Base-by-base conservation (phyloP, 2,888 invertebrate genomes). In the Drosophila merina region DNA sequence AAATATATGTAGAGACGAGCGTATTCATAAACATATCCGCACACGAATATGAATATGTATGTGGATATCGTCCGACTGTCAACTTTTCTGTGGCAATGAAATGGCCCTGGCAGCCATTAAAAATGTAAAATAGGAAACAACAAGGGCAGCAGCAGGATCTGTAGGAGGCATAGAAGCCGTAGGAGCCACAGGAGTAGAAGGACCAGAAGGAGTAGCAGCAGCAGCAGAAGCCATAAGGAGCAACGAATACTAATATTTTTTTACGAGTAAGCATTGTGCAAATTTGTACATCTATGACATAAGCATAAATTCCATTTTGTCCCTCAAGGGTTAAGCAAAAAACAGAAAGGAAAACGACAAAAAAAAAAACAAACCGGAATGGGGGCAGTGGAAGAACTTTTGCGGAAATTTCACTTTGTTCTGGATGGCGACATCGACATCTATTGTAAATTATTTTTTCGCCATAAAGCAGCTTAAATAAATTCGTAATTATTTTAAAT, bases 401-500 rank as follows among this genome's bases (percentile, higher is more conserved):
- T 40, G 52, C 40, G 40, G 20, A 49, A 42, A 44, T 64, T 45
- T 59, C 49, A 8, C 62, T 25, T 31, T 33, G 20, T 49, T 20
- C 31, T 14, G 5, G 20, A 31, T 31, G 48, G 31, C 40, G 31
- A 31, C 55, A 42, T 30, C 45, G 45, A 38, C 44, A 49, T 60
- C 74, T 62, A 75, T 84, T 88, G 77, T 77, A 83, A 84, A 83
- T 84, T 70, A 80, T 83, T 83, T 86, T 72, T 72, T 69, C 55
- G 71, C 68, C 78, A 68, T 82, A 76, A 77, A 84, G 84, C 69
- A 88, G 88, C 84, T 84, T 84, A 84, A 84, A 84, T 88, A 86
- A 84, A 84, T 79, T 84, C 72, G 88, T 88, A 88, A 84, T 84
- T 88, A 84, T 84, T 84, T 84, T 84, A 88, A 88, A 84, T 74